Base-by-base conservation (phyloP, 2,113 vertebrate genomes). In the Leucoraja erinaceus region DNA sequence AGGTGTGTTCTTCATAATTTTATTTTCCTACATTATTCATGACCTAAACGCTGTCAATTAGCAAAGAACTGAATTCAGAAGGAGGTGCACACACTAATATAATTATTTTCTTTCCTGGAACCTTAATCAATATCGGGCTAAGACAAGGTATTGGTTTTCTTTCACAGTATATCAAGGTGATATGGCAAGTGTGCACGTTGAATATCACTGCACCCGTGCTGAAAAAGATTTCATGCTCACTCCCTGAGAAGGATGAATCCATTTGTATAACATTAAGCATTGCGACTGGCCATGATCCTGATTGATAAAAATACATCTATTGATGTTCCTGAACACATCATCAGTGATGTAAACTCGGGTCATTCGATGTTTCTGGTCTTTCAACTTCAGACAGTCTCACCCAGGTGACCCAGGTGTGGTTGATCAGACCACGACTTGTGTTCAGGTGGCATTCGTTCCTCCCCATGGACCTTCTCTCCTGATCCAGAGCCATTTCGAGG, bases 81-180 rank as follows among this genome's bases (percentile, higher is more conserved):
- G 38, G 68, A 33, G 86, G 63, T 72, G 54, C 90, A 47, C 72
- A 4, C 68, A 28, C 33, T 28, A 74, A 74, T 5, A 47, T 28
- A 72, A 91, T 72, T 25, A 22, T 70, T 54, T 91, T 25, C 14
- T 74, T 72, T 2, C 38, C 10, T 38, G 68, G 8, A 91, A 72
- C 66, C 33, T 74, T 54, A 91, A 91, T 74, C 59, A 88, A 63
- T 88, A 59, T 88, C 59, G 63, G 84, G 84, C 14, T 63, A n/a
- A 88, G 61, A 63, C 68, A 91, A 91, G 72, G 66, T 91, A 91
- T 72, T 74, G 68, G 66, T 54, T 72, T 91, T 91, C 70, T 18
- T 25, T 90, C 88, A 54, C 66, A 91, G 90, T 91, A 54, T 72
- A 74, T 74, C 90, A 70, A 91, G 66, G 70, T 91, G 90, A 74